Base-by-base conservation (phyloP, 2,797 vertebrate species). In the Columba guinea region DNA sequence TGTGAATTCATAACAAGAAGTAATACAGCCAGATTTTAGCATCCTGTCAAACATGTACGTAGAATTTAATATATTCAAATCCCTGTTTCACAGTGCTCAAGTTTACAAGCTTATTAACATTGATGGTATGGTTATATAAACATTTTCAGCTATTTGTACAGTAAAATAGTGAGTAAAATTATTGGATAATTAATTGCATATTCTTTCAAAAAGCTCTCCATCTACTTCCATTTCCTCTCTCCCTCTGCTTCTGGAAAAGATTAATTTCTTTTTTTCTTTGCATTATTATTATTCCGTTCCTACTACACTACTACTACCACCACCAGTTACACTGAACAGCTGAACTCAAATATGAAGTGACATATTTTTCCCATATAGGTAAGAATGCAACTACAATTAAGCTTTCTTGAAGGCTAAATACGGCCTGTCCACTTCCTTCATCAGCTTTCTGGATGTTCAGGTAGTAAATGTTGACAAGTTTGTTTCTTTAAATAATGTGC, bases 61-160 rank as follows among this genome's bases (percentile, higher is more conserved):
- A 60, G 68, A 83, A 93, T 89, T 95, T 95, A 96, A 97, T 94
- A 84, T 94, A 95, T 96, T 97, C 92, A 94, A 93, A 94, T 81
- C 62, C 63, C 49, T 87, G 65, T 58, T 91, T 88, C 86, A 74
- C 60, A 78, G 16, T 70, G 65, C 37, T 93, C 96, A 96, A 97
- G 92, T 97, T 98, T 98, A 95, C 98, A 97, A 97, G 97, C 97
- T 98, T 98, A 98, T 98, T 98, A 98, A 94, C 96, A 81, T 65
- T 48, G 62, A 85, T 60, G 39, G 41, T 73, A 59, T 56, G 90
- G 92, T 83, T 35, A 62, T 21, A 82, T 28, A 90, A 95, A 82
- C 5, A 32, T 84, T 93, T 93, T 65, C 35, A 60, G 55, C 10
- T 84, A 77, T 87, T 89, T 91, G 44, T 82, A 59, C 18, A 13